These are phyloP conservation scores for Pocillopora meandrina DNA, from an alignment of 92 coral and sea anemone genomes.

Conservation along the genomic window DNA sequence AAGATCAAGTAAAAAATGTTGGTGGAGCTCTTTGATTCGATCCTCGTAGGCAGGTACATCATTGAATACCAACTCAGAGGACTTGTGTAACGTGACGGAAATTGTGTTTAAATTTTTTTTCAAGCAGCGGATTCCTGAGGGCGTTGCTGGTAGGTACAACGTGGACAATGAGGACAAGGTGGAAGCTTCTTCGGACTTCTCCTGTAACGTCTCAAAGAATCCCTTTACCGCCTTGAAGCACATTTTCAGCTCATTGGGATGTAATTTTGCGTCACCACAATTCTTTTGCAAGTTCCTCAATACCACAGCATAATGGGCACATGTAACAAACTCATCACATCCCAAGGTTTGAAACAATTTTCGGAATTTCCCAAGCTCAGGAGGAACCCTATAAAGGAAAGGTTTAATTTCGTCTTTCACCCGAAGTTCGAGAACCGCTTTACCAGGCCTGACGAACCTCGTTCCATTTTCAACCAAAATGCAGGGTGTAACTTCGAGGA, in stretches of 20 bases:
- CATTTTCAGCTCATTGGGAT: constrained; percentile 35
- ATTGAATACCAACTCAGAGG: constrained; percentile 49
- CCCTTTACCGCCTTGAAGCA: constrained; percentile 49
- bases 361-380: constrained; percentile 30
- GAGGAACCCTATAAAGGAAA: constrained; percentile 56
- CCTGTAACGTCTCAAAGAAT: constrained; percentile 36
- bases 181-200: neutral
- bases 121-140: neutral
- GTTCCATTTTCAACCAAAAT: constrained; percentile 39
- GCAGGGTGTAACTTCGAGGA: constrained; percentile 17
- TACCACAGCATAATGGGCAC: constrained; percentile 56
- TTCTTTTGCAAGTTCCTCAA: constrained; percentile 17
- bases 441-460: constrained; percentile 42
- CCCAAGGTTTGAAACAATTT: constrained; percentile 45
- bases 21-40: constrained; percentile 35
- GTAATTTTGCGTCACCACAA: constrained; percentile 12
- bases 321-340: constrained; percentile 22
- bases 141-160: constrained; percentile 38
- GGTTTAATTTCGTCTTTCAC: constrained; percentile 44
- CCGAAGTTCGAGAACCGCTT: constrained; percentile 43
- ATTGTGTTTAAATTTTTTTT: neutral
- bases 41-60: constrained; percentile 60
- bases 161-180: neutral
- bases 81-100: constrained; percentile 27
- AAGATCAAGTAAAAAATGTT: constrained; percentile 41